Percentiles rank a stretch among this genome's conserved stretches.
Conservation (phyloP, 2,888 invertebrate genomes). For the Phania funesta region DNA sequence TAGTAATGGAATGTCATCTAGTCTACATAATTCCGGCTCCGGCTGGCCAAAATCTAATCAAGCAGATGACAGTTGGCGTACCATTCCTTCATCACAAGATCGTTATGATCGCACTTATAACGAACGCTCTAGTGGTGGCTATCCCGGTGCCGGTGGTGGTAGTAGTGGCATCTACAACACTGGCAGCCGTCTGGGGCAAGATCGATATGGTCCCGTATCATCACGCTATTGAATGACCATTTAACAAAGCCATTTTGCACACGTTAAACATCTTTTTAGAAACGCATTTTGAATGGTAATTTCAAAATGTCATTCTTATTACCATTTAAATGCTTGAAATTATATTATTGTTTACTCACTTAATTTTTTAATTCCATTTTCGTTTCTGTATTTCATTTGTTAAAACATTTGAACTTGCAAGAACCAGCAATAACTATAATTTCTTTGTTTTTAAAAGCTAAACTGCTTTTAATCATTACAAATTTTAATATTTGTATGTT, state of each 20-base stretch:
- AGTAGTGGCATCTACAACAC: conserved; percentile 73
- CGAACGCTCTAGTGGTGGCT: conserved; percentile 78
- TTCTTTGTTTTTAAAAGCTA: not conserved
- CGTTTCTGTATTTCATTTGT: not conserved
- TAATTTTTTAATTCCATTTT: not conserved
- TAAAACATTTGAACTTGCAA: not conserved
- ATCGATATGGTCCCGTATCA: conserved; percentile 78
- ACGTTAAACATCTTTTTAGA: conserved; percentile 11
- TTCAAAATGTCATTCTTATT: not conserved
- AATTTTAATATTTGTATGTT: conserved; percentile 10
- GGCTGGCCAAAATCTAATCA: conserved; percentile 76
- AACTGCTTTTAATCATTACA: not conserved
- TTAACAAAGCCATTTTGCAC: not conserved
- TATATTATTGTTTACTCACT: not conserved
- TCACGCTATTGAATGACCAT: conserved; percentile 73
- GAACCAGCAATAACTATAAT: not conserved
- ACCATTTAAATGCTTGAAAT: not conserved
- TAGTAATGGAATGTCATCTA: conserved; percentile 77
- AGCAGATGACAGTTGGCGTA: conserved; percentile 76
- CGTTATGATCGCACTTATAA: conserved; percentile 80
- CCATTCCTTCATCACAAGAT: conserved; percentile 76
- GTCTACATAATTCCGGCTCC: conserved; percentile 74
- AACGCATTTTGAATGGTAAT: not conserved
- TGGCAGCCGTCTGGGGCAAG: conserved; percentile 75
- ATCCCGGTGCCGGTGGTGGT: conserved; percentile 71